Evolutionary conservation across 2,113 vertebrate genomes (phyloP).

Genomic region (Agapornis roseicollis): DNA sequence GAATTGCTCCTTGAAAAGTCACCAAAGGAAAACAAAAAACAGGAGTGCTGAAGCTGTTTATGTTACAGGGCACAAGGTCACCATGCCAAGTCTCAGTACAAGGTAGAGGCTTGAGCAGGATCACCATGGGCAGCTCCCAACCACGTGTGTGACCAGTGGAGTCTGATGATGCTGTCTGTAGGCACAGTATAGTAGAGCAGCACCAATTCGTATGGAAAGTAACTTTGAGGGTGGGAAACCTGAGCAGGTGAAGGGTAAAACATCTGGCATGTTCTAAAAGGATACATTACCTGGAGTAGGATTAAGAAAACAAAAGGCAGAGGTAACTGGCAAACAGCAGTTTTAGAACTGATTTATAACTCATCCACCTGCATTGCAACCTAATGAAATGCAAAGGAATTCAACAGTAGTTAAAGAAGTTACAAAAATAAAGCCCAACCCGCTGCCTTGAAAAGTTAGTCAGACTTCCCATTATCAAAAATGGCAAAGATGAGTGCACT

Average conservation of each 20-base stretch:
- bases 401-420: neutral
- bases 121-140: rapidly evolving
- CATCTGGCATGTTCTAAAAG: neutral
- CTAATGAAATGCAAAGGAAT: neutral
- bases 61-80: neutral
- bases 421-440: neutral
- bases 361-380: neutral
- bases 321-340: neutral
- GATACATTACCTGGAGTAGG: neutral
- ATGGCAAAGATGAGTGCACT: neutral
- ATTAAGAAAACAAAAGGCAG: neutral
- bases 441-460: neutral
- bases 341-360: neutral
- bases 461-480: neutral
- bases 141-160: rapidly evolving
- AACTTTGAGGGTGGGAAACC: rapidly evolving
- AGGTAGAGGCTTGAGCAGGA: neutral
- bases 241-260: neutral
- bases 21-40: neutral
- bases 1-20: too few relatives aligned
- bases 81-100: rapidly evolving
- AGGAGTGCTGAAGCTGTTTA: neutral
- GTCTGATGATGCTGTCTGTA: rapidly evolving
- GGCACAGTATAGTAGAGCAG: neutral
- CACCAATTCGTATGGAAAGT: rapidly evolving